Base-by-base conservation (phyloP, 2,888 invertebrate species). In the Cerastis leucographa region DNA sequence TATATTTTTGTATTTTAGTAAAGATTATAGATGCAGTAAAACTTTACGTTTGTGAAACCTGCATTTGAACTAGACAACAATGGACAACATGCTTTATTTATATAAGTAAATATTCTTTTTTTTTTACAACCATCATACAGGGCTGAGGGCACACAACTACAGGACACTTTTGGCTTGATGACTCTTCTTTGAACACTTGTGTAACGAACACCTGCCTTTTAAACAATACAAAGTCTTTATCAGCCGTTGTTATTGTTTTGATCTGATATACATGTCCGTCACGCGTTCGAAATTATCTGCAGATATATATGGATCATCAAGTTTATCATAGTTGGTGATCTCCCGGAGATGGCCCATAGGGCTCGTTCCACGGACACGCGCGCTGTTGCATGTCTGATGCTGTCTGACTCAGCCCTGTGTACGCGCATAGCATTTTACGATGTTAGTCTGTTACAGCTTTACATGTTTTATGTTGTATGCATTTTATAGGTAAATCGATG, bases 301-400 rank as follows among this genome's bases (percentile, higher is more conserved):
- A 40, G 66, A 74, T 80, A 72, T 76, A 80, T 78, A 76, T 86
- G 78, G 80, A 73, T 74, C 78, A 80, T 78, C 66, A 79, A 71
- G 69, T 59, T 72, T 84, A 84, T 78, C 87, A 71, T 80, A 84
- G 80, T 84, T 83, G 68, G 83, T 83, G 81, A 83, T 85, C 87
- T 87, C 87, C 88, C 90, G 90, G 85, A 87, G 84, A 77, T 79
- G 71, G 61, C 64, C 83, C 14, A 68, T 70, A 64, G 74, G 79
- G 73, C 80, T 77, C 67, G 82, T 67, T 74, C 70, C 67, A 80
- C 80, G 76, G 78, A 85, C 89, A 87, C 81, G 87, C 82, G 84
- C 84, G 72, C 70, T 17, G 71, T 84, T 89, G 91, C 89, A 91
- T 91, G 85, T 86, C 87, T 91, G 89, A 91, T 89, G 86, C 87